A percentile compares a stretch with the other conserved stretches of the same genome.
Conservation (phyloP, 1,140 invertebrate species). For the Luehdorfia chinensis region DNA sequence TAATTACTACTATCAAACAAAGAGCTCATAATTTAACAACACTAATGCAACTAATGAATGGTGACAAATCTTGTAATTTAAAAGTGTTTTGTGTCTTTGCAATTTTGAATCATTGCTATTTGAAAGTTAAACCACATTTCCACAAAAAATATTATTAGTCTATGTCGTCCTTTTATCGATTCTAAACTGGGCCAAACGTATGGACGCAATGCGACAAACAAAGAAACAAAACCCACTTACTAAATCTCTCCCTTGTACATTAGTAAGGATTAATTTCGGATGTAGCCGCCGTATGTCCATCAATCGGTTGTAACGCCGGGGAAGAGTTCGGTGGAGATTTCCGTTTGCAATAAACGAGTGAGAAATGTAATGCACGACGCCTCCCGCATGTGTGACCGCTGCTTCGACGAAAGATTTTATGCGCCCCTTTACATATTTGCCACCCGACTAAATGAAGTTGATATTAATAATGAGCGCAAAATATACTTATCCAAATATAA, state of each 20-base stretch:
- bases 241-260: constrained; percentile 12
- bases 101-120: too few species aligned
- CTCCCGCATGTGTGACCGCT: constrained; percentile 34
- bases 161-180: too few species aligned
- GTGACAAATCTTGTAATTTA: too few species aligned
- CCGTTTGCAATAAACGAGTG: constrained; percentile 54
- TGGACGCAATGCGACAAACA: constrained; percentile 1
- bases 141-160: too few species aligned
- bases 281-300: constrained; percentile 51
- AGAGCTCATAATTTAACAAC: too few species aligned
- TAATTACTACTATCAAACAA: too few species aligned
- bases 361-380: constrained; percentile 38
- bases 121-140: too few species aligned
- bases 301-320: constrained; percentile 38
- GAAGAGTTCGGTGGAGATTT: constrained; percentile 42
- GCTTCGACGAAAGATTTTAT: constrained; percentile 53
- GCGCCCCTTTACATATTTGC: constrained; percentile 28
- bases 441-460: constrained; percentile 16
- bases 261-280: constrained; percentile 39
- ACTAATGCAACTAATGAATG: too few species aligned
- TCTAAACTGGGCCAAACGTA: too few species aligned
- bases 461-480: neutral
- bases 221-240: constrained; percentile 13
- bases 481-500: constrained; percentile 8
- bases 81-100: too few species aligned